Base-by-base conservation (phyloP, 1,140 invertebrate genomes). In the Trypoxylus dichotomus region DNA sequence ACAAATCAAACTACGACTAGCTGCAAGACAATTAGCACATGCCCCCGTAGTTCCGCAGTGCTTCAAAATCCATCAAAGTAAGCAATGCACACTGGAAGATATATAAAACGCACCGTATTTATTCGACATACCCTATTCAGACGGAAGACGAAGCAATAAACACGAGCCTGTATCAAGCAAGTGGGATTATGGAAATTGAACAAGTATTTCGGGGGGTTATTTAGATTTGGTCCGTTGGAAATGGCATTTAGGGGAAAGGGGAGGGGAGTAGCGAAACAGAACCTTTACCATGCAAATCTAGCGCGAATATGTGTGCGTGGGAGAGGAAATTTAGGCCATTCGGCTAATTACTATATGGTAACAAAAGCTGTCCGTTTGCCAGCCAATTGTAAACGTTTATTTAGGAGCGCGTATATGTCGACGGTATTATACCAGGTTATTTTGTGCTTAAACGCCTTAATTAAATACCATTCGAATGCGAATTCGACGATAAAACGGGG, bases 361-460 rank as follows among this genome's bases (percentile, higher is more conserved):
- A 63, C 60, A 24, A 63, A 63, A 63, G 60, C 43, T 47, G 32
- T 8, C 10, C 5, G 32, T 37, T 6, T 19, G 60, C 19, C 21
- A 19, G 24, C 60, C 21, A 63, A 11, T 63, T 63, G 60, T 63
- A 63, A 63, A 63, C 19, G 60, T 63, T 63, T 63, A 63, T 63
- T 63, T 63, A 63, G 60, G 60, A 63, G 60, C 0, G n/a, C n/a
- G 19, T n/a, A 63, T 63, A 63, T 27, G 19, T 63, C 10, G 25
- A 0, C 60, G 60, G 60, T 27, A 63, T 63, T 63, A 63, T 63
- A 11, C 60, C 1, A 19, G 60, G n/a, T 63, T 63, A 63, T 63
- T 63, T 63, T 63, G 60, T 19, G 60, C 60, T 63, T 63, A 63
- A 63, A 63, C 60, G 60, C 60, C 60, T 63, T 63, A 63, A 63